These are phyloP conservation scores for Rhynchonycteris naso DNA, from an alignment of 2,797 vertebrate genomes.

Conservation along the genomic window DNA sequence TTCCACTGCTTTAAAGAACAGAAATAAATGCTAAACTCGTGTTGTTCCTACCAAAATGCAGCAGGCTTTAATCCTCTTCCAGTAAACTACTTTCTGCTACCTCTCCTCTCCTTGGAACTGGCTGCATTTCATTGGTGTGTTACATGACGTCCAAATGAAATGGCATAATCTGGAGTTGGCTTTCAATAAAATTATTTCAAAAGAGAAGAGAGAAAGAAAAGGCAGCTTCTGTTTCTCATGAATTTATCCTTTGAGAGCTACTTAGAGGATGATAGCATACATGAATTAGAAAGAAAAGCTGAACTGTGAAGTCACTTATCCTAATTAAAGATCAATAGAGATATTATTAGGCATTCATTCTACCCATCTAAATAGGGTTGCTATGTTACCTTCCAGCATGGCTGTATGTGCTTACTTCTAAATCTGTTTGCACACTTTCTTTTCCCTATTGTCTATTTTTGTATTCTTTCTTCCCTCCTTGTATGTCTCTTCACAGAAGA, in stretches of 20 bases:
- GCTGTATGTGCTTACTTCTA: not conserved
- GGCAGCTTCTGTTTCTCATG: not conserved
- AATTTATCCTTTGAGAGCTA: not conserved
- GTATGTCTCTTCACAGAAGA: conserved; percentile 26
- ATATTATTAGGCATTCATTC: not conserved
- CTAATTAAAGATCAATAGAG: conserved; percentile 33
- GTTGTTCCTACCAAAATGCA: not conserved
- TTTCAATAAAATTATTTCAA: conserved; percentile 39
- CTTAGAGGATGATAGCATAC: not conserved
- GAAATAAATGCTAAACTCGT: not conserved
- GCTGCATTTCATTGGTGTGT: not conserved
- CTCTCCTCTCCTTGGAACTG: accelerated
- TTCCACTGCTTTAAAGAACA: not conserved
- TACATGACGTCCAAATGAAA: not conserved
- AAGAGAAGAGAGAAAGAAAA: conserved; percentile 49
- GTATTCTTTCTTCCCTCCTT: not conserved
- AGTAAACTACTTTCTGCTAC: accelerated
- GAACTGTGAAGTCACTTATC: not conserved
- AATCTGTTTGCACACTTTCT: not conserved
- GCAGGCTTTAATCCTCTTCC: not conserved
- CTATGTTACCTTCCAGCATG: not conserved
- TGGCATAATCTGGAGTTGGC: not conserved
- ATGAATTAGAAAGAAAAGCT: conserved; percentile 17
- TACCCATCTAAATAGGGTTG: not conserved
- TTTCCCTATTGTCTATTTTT: conserved; percentile 13